Conservation (phyloP, 2,113 vertebrate genomes). For the Lathamus discolor region DNA sequence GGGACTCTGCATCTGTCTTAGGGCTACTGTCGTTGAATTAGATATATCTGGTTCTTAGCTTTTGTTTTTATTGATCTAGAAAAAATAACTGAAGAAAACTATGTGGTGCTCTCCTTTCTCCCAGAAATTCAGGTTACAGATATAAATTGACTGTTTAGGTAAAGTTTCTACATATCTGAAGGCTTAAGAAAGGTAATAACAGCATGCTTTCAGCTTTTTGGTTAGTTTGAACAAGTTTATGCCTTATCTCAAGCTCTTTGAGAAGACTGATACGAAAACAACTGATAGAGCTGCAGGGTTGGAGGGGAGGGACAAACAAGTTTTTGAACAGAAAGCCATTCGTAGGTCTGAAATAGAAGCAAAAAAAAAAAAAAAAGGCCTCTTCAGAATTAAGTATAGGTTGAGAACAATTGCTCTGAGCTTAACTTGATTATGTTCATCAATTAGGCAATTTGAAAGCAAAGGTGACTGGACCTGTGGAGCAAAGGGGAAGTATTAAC, state of each 20-base stretch:
- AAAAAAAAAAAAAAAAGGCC: neutral
- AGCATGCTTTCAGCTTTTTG: neutral
- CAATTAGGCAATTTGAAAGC: constrained; percentile 56
- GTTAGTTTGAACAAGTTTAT: neutral
- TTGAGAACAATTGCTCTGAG: constrained; percentile 22
- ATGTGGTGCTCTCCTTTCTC: neutral
- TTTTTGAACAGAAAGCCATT: neutral
- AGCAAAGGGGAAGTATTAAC: constrained; percentile 34
- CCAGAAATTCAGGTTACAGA: neutral
- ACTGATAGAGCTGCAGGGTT: neutral
- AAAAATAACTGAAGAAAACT: neutral
- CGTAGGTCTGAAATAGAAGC: neutral
- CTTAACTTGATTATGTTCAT: constrained; percentile 56
- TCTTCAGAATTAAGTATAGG: constrained; percentile 7
- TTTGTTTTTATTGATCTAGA: neutral
- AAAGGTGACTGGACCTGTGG: constrained; percentile 23
- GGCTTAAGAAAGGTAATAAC: neutral
- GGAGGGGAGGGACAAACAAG: neutral
- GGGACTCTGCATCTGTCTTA: neutral
- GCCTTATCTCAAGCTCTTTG: neutral
- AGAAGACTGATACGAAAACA: neutral
- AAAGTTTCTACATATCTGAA: neutral
- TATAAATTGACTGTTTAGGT: neutral
- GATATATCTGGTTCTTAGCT: neutral
- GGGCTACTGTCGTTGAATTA: neutral